A percentile compares a stretch with the other conserved stretches of the same genome.
Conservation (phyloP, 2,113 vertebrate species). For the Gnathonemus longibarbis region DNA sequence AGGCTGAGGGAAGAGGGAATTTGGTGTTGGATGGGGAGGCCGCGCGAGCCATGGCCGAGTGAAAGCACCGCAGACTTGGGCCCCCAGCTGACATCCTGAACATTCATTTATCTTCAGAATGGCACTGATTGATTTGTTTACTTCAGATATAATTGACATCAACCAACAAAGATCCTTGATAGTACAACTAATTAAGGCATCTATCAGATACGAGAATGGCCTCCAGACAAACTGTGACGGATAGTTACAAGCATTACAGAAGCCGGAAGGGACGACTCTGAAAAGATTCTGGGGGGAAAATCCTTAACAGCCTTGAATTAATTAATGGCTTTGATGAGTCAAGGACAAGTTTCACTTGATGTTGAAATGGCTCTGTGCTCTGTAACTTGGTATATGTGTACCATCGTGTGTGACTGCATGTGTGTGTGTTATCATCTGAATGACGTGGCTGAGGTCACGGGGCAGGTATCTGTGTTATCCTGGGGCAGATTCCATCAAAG, state of each 20-base stretch:
- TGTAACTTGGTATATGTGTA: background rate
- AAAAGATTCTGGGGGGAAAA: background rate
- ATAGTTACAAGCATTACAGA: background rate
- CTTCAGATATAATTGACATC: constrained; percentile 13
- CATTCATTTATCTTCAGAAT: background rate
- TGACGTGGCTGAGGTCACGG: background rate
- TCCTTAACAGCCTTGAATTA: constrained; percentile 11
- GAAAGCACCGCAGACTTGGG: background rate
- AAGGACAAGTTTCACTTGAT: background rate
- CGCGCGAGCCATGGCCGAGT: background rate
- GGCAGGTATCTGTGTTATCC: background rate
- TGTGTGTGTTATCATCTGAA: background rate
- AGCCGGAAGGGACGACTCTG: background rate
- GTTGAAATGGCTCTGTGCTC: background rate
- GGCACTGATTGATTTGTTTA: background rate
- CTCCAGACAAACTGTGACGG: background rate
- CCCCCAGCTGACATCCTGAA: background rate
- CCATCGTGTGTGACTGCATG: background rate
- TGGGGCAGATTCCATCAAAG: constrained; percentile 4
- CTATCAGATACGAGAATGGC: constrained; percentile 18
- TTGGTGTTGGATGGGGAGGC: background rate
- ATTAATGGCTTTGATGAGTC: background rate
- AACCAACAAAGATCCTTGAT: constrained; percentile 22
- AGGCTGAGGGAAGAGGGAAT: background rate
- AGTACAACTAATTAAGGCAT: background rate